These are phyloP conservation scores for Zoanthus gigantus DNA, from an alignment of 92 coral and sea anemone species.

Conservation along the genomic window DNA sequence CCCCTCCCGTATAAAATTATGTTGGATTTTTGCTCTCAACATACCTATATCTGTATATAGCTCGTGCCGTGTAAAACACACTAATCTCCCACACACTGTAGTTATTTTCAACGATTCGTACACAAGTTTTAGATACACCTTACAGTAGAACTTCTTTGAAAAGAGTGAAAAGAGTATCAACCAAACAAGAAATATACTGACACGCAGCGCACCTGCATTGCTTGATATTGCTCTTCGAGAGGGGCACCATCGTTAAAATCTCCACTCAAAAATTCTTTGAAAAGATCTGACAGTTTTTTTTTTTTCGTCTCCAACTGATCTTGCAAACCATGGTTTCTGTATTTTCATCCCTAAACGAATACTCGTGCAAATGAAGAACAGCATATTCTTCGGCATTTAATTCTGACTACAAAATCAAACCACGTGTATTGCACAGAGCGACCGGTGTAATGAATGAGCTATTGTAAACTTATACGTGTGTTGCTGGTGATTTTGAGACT, in stretches of 20 bases:
- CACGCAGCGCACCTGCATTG: constrained; percentile 18
- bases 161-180: background rate
- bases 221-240: constrained; percentile 12
- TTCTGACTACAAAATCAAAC: background rate
- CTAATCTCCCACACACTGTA: too few species aligned
- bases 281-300: too few species aligned
- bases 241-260: background rate
- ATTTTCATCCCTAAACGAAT: too few species aligned
- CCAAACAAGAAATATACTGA: background rate
- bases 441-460: background rate
- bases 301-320: too few species aligned
- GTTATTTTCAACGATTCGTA: background rate
- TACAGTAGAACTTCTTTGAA: constrained; percentile 2
- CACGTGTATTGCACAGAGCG: background rate
- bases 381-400: background rate
- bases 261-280: too few species aligned
- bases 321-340: too few species aligned
- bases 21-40: too few species aligned
- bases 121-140: background rate
- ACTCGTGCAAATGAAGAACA: too few species aligned
- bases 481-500: background rate
- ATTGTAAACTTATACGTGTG: too few species aligned
- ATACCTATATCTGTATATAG: too few species aligned
- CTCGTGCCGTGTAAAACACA: too few species aligned
- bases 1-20: too few species aligned